These are phyloP conservation scores for Trichomycterus rosablanca DNA, from an alignment of 2,113 vertebrate species.

Conservation along the genomic window DNA sequence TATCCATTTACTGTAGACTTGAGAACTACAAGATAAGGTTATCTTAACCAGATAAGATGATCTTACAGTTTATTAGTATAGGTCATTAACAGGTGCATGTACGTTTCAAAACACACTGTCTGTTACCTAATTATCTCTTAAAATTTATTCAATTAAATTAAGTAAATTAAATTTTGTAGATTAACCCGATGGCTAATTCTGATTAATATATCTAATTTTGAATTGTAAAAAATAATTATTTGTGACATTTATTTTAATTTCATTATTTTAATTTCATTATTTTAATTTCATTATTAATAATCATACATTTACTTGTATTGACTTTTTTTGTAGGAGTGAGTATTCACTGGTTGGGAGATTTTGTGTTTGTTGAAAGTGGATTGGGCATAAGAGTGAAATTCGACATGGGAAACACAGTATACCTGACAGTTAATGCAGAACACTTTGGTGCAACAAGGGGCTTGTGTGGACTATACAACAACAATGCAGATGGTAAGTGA, in stretches of 20 bases:
- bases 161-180: neutral
- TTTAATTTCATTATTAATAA: too few relatives aligned
- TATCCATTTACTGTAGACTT: too few relatives aligned
- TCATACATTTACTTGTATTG: constrained; percentile 16
- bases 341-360: constrained; percentile 83
- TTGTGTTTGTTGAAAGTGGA: constrained; percentile 80
- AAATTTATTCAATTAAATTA: neutral
- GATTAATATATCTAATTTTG: too few relatives aligned
- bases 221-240: too few relatives aligned
- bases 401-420: constrained; percentile 66
- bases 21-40: too few relatives aligned
- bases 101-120: too few relatives aligned
- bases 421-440: constrained; percentile 68
- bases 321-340: constrained; percentile 69
- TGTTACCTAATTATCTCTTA: too few relatives aligned
- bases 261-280: too few relatives aligned
- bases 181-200: too few relatives aligned
- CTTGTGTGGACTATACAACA: constrained; percentile 84
- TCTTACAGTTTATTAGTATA: too few relatives aligned
- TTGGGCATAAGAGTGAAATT: constrained; percentile 74
- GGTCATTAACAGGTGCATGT: too few relatives aligned
- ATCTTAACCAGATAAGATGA: neutral
- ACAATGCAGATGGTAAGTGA: constrained; percentile 65
- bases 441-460: constrained; percentile 72
- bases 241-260: too few relatives aligned